phyloP scores from a whole-genome alignment of 2,113 vertebrate genomes.

The Procavia capensis region DNA sequence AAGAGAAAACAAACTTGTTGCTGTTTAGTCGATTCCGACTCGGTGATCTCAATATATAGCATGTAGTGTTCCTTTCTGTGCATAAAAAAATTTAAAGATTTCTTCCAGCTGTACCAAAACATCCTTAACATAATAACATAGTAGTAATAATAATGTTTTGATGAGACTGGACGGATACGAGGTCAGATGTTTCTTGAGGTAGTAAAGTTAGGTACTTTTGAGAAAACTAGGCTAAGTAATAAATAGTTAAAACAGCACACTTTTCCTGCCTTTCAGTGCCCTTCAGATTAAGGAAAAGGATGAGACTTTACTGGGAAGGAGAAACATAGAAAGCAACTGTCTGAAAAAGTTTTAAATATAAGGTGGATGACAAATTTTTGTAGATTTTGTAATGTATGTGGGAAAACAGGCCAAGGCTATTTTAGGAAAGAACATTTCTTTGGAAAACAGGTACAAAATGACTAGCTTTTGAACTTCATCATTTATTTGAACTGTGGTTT shows the following conservation, averaged over 20 bases:
- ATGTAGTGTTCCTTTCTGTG: no score
- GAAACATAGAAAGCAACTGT: constrained; percentile 60
- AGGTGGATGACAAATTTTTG: neutral
- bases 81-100: no score
- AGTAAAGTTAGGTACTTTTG: constrained; percentile 29
- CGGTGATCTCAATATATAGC: no score
- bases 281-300: constrained; percentile 24
- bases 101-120: no score
- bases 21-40: no score
- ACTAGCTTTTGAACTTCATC: constrained; percentile 21
- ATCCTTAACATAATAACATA: no score
- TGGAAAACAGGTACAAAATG: constrained; percentile 60
- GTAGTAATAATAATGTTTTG: no score
- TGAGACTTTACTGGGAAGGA: neutral
- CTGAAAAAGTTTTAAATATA: constrained; percentile 45
- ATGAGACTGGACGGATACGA: no score
- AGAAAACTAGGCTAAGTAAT: constrained; percentile 22
- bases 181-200: neutral
- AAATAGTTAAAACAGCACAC: neutral
- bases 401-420: constrained; percentile 43
- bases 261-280: neutral
- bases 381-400: constrained; percentile 55
- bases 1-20: no score
- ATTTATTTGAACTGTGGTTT: constrained; percentile 19
- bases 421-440: constrained; percentile 58